Evolutionary conservation across 2,888 invertebrate genomes (phyloP), one percentile per base, ranked within the genome.

Genomic region (Apantesis nais): DNA sequence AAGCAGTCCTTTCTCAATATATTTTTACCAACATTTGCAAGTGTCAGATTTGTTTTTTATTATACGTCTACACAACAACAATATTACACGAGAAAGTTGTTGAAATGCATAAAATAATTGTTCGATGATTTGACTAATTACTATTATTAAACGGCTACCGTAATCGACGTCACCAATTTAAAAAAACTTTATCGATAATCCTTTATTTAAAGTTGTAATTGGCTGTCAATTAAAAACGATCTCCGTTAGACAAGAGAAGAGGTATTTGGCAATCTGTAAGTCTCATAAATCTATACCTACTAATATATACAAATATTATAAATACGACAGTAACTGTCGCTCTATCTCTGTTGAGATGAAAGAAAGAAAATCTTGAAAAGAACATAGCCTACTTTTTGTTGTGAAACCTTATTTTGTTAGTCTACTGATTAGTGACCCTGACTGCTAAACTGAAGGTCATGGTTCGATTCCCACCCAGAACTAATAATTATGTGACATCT

Each of bases 161-260:
- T 29, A 44, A 44, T 44, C 29, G 29, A 22, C 29, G 44, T 44
- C 63, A 63, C 22, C 44, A 44, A 19, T 63, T 63, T 31, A 22
- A 31, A 22, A 19, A 29, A 29, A 39, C n/a, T 22, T 44, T 63
- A 31, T 19, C 63, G 22, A 63, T 12, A 63, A 44, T 62, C 16
- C 16, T 22, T 31, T 62, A 41, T 41, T 62, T 25, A 39, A 39
- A 63, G 31, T 29, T 44, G 22, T 63, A 63, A 63, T 44, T 63
- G 63, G 31, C 29, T 63, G 63, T 44, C 29, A 44, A 63, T 63
- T 63, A 63, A 12, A 29, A 62, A 62, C 41, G 9, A 41, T 39
- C 29, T 44, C 41, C 29, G 31, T 63, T 29, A 31, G 7, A 31
- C 22, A 4, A 22, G 22, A 29, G 22, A 44, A 12, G 29, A 29